A percentile compares a stretch with the other conserved stretches of the same genome.
phyloP scores from a whole-genome alignment of 2,888 invertebrate genomes.

The Cyclophora albipunctata region DNA sequence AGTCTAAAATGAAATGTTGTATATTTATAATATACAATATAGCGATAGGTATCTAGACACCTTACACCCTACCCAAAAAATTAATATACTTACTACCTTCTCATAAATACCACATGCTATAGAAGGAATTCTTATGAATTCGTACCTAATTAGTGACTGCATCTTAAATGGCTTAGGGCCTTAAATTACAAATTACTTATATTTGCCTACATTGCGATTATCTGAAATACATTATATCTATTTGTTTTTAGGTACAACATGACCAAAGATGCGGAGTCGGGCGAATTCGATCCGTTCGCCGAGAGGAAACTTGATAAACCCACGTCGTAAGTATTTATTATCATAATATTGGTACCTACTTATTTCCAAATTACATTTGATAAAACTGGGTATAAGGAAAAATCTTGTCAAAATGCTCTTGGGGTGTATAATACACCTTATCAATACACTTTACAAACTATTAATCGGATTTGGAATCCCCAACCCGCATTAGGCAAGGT shows the following conservation, averaged over 20 bases:
- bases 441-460: conserved; percentile 3
- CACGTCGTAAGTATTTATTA: conserved; percentile 82
- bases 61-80: not conserved
- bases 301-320: conserved; percentile 83
- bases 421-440: too few relatives aligned
- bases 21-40: too few relatives aligned
- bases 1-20: too few relatives aligned
- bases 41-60: too few relatives aligned
- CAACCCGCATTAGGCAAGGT: too few relatives aligned
- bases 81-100: conserved; percentile 6
- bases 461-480: not conserved
- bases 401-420: too few relatives aligned
- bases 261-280: conserved; percentile 78
- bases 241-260: conserved; percentile 74
- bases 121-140: too few relatives aligned
- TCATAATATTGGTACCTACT: not conserved
- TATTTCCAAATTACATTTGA: conserved; percentile 1
- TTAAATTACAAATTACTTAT: too few relatives aligned
- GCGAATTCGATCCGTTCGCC: conserved; percentile 83
- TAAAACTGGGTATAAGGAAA: not conserved
- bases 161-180: too few relatives aligned
- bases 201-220: too few relatives aligned
- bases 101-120: conserved; percentile 5
- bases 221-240: too few relatives aligned
- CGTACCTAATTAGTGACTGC: too few relatives aligned